Evolutionary conservation across 37 sponge, comb jelly and placozoan species (phyloP).

Genomic region (Petrosia ficiformis): DNA sequence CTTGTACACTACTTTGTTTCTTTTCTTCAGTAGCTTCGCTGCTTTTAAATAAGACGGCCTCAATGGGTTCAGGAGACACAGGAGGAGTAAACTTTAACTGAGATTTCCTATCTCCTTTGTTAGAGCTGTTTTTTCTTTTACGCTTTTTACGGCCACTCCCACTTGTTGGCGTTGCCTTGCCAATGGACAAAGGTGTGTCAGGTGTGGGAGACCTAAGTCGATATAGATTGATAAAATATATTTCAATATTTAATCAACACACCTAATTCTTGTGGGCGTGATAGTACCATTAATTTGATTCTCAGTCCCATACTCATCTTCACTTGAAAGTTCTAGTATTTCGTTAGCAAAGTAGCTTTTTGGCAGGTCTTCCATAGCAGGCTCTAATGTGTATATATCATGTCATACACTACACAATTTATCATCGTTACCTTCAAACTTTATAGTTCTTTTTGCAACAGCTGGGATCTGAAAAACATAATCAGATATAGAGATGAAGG

Average conservation of each 20-base stretch:
- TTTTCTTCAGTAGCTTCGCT: no score
- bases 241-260: not conserved
- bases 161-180: no score
- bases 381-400: slow-evolving; percentile 20
- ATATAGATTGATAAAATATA: not conserved
- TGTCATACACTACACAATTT: not conserved
- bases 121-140: no score
- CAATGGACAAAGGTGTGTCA: no score
- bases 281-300: not conserved
- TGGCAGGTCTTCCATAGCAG: slow-evolving; percentile 21
- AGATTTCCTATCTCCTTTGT: no score
- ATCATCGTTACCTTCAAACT: slow-evolving; percentile 26
- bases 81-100: no score
- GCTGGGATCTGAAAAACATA: slow-evolving; percentile 16
- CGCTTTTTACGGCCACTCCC: no score
- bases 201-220: not conserved
- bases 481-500: not conserved
- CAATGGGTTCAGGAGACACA: no score
- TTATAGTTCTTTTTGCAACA: slow-evolving; percentile 19
- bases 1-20: no score
- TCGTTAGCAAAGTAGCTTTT: slow-evolving; percentile 51
- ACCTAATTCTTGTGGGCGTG: not conserved
- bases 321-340: not conserved
- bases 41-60: no score
- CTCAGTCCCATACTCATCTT: not conserved